Evolutionary conservation across 2,888 invertebrate species (phyloP).

Genomic region (Rhimphoctona megacephalus): DNA sequence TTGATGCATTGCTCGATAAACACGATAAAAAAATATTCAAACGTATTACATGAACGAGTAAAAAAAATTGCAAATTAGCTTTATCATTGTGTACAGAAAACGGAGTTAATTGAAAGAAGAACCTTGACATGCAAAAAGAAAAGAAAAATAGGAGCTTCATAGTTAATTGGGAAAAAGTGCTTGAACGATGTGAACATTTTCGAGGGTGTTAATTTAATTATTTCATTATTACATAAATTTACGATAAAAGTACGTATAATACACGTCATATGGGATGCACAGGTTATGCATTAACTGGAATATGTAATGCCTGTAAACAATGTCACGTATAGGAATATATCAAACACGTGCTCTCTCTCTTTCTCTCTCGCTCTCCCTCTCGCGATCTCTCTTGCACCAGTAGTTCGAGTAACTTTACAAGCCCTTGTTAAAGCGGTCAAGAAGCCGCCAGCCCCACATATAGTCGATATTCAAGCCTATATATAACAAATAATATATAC

Average conservation of each 20-base stretch:
- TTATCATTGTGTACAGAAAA: not conserved
- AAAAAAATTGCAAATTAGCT: not conserved
- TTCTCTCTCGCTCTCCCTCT: not conserved
- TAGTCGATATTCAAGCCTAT: slow-evolving; percentile 31
- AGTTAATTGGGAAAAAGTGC: not conserved
- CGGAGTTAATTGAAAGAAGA: not conserved
- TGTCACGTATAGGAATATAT: slow-evolving; percentile 53
- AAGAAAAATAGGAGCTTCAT: not conserved
- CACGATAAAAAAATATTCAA: not conserved
- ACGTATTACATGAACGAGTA: not conserved
- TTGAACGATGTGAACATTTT: slow-evolving; percentile 9
- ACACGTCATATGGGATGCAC: not conserved
- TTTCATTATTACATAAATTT: slow-evolving; percentile 18
- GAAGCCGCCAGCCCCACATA: slow-evolving; percentile 60
- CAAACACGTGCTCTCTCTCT: not conserved
- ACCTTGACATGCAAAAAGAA: not conserved
- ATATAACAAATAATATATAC: not conserved
- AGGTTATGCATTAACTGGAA: slow-evolving; percentile 20
- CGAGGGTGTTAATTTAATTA: not conserved
- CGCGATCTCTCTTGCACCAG: slow-evolving; percentile 18
- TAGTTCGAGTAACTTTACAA: slow-evolving; percentile 47
- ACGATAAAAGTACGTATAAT: not conserved
- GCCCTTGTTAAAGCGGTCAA: slow-evolving; percentile 68
- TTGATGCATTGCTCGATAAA: no score
- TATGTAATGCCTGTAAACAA: slow-evolving; percentile 47